Conservation (phyloP, 2,888 invertebrate genomes). For the Junonia oenone region DNA sequence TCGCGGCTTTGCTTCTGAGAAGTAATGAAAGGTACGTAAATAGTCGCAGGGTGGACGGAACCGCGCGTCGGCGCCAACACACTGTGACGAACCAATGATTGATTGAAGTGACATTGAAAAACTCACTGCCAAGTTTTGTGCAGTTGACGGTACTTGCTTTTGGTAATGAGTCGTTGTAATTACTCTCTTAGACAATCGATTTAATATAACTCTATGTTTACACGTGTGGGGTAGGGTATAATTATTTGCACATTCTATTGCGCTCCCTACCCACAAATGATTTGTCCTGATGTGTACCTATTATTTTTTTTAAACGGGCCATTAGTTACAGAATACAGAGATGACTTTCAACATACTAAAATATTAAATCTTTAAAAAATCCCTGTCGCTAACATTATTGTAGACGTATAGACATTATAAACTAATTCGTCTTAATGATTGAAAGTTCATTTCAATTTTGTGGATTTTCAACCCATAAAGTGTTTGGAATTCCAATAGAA, state of each 20-base stretch:
- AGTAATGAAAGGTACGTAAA: slow-evolving; percentile 75
- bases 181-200: no score
- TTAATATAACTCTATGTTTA: no score
- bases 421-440: background rate
- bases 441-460: background rate
- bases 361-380: no score
- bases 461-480: no score
- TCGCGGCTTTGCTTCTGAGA: slow-evolving; percentile 62
- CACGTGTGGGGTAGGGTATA: no score
- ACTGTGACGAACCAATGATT: slow-evolving; percentile 56
- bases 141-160: slow-evolving; percentile 2
- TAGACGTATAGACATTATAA: background rate
- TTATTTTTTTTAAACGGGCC: no score
- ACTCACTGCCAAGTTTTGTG: slow-evolving; percentile 20
- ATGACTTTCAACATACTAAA: no score
- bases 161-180: background rate
- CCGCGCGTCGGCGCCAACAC: slow-evolving; percentile 55
- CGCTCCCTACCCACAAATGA: no score
- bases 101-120: slow-evolving; percentile 66
- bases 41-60: slow-evolving; percentile 57
- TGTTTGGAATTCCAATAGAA: background rate
- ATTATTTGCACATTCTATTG: no score
- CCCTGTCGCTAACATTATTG: no score
- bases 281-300: no score
- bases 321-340: no score